These are phyloP conservation scores for Tridacna crocea DNA, from an alignment of 2,888 invertebrate species.

Conservation along the genomic window DNA sequence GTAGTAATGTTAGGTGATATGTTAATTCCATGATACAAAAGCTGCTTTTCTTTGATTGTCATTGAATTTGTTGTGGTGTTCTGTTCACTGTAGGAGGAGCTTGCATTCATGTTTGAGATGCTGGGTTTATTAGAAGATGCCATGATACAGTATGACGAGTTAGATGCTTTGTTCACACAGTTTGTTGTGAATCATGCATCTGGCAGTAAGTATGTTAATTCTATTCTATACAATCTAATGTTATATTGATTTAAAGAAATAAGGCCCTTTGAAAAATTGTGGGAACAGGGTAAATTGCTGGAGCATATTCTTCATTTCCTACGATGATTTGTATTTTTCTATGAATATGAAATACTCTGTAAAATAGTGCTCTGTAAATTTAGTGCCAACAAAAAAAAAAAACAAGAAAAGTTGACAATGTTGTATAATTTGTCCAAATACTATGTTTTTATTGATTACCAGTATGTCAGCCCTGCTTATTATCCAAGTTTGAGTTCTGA, in stretches of 20 bases:
- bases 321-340: background rate
- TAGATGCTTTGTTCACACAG: conserved; percentile 98
- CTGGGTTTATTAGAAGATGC: conserved; percentile 96
- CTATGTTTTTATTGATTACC: too few relatives aligned
- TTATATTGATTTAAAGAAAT: background rate
- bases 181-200: conserved; percentile 97
- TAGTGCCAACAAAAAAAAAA: too few relatives aligned
- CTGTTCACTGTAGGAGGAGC: conserved; percentile 90
- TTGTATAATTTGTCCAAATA: too few relatives aligned
- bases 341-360: too few relatives aligned
- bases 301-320: background rate
- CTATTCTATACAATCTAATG: background rate
- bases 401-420: too few relatives aligned
- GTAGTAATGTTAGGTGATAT: too few relatives aligned
- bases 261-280: background rate
- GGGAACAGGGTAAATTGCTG: background rate
- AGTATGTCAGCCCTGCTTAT: too few relatives aligned
- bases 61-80: background rate
- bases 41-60: too few relatives aligned
- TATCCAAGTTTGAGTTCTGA: too few relatives aligned
- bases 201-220: conserved; percentile 85
- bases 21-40: too few relatives aligned
- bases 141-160: conserved; percentile 97
- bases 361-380: too few relatives aligned
- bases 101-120: conserved; percentile 97